These are phyloP conservation scores for Xanthia togata DNA, from an alignment of 2,888 invertebrate species.

Conservation along the genomic window DNA sequence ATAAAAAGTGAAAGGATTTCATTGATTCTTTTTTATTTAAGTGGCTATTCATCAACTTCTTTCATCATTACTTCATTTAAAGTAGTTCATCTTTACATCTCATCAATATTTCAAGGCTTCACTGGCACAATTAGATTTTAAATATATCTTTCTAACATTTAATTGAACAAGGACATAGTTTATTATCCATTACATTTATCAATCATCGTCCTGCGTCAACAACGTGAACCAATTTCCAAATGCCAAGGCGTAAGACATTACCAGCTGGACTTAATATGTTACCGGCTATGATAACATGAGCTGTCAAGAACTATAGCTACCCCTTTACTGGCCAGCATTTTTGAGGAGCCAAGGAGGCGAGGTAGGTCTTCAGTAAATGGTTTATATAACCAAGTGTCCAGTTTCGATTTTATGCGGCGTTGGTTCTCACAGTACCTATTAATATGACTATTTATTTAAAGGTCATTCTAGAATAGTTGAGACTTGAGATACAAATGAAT, in stretches of 20 bases:
- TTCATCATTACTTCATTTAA: slow-evolving; percentile 35
- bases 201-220: slow-evolving; percentile 71
- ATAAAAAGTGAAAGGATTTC: slow-evolving; percentile 44
- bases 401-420: slow-evolving; percentile 40
- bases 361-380: slow-evolving; percentile 48
- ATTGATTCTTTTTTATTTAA: slow-evolving; percentile 19
- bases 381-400: slow-evolving; percentile 58
- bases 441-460: slow-evolving; percentile 70
- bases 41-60: slow-evolving; percentile 25
- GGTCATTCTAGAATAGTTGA: slow-evolving; percentile 70
- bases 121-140: slow-evolving; percentile 50
- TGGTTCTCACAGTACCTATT: slow-evolving; percentile 73
- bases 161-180: slow-evolving; percentile 70
- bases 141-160: slow-evolving; percentile 55
- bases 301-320: slow-evolving; percentile 52
- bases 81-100: slow-evolving; percentile 39
- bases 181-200: slow-evolving; percentile 74
- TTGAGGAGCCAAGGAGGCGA: neutral
- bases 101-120: slow-evolving; percentile 48
- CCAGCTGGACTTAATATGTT: slow-evolving; percentile 69
- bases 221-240: slow-evolving; percentile 77
- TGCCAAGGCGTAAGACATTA: slow-evolving; percentile 83
- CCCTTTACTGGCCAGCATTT: slow-evolving; percentile 1
- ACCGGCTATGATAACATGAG: slow-evolving; percentile 73
- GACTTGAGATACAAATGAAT: slow-evolving; percentile 64